Evolutionary conservation across 2,888 invertebrate genomes (phyloP), one percentile per base, ranked within the genome.

Genomic region (Pandemis heparana): DNA sequence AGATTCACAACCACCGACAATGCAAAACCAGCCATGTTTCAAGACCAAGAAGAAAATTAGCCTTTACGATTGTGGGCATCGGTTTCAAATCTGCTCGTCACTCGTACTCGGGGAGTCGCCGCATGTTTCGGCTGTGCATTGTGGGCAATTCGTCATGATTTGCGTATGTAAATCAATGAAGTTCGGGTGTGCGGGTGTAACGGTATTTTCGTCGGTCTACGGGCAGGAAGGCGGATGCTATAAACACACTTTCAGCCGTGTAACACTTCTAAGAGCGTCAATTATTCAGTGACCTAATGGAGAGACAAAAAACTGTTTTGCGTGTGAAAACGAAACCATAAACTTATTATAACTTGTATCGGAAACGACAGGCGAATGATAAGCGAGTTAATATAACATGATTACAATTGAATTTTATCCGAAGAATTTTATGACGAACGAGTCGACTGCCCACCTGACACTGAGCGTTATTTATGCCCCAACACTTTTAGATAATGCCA

Each of bases 101-200:
- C 66, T 63, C 75, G 80, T 81, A 79, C 77, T 77, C 79, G 60
- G 82, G 80, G 81, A 82, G 83, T 80, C 79, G 80, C 77, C 81
- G 80, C 80, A 84, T 87, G 91, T 89, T 92, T 89, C 79, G 90
- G 87, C 87, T 87, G 86, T 88, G 89, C 88, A 89, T 89, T 89
- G 91, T 89, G 86, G 84, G 88, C 88, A 91, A 92, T 92, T 93
- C 92, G 92, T 92, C 92, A 93, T 90, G 91, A 92, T 90, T 92
- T 90, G 92, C 92, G 92, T 92, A 94, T 93, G 92, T 92, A 92
- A 94, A 93, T 93, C 91, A 88, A 89, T 90, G 89, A 85, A 90
- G 90, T 92, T 92, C 86, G 90, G 91, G 87, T 89, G 89, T 89
- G 89, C 88, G 88, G 85, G 87, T 83, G 87, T 91, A 94, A 93